phyloP scores from a whole-genome alignment of 1,140 invertebrate species.

The Acromyrmex heyeri region DNA sequence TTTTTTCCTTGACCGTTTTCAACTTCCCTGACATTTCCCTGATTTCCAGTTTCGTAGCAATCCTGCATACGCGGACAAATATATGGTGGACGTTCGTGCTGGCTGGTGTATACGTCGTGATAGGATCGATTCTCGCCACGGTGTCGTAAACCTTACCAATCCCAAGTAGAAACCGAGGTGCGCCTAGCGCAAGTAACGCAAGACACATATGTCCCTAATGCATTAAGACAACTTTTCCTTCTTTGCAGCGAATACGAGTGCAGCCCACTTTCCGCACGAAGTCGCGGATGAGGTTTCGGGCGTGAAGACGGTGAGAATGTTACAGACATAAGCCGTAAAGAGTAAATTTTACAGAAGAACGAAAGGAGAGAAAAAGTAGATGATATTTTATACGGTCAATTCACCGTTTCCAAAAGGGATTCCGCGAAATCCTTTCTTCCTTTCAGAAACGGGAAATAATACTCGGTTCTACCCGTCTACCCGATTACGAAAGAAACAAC shows the following conservation, averaged over 20 bases:
- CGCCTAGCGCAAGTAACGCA: conserved; percentile 6
- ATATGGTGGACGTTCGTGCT: conserved; percentile 25
- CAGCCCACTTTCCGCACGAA: conserved; percentile 25
- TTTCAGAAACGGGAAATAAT: neutral
- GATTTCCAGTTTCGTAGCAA: no score
- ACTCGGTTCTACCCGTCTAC: neutral
- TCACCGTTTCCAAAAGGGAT: neutral
- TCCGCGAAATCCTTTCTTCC: neutral
- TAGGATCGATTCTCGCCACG: conserved; percentile 47
- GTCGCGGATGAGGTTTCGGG: conserved; percentile 31
- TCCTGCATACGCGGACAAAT: neutral
- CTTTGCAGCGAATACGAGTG: neutral
- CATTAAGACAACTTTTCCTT: conserved; percentile 55
- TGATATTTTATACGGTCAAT: neutral
- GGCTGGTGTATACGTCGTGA: conserved; percentile 28
- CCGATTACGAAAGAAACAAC: conserved; percentile 2
- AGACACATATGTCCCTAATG: conserved; percentile 45
- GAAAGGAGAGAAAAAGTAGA: neutral
- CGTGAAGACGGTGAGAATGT: neutral
- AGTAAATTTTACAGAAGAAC: conserved; percentile 13
- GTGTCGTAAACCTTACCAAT: conserved; percentile 47
- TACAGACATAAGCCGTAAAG: conserved; percentile 19
- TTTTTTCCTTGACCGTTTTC: no score
- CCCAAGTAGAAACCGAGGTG: conserved; percentile 19
- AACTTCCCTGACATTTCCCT: no score